These are phyloP conservation scores for Epizoanthus stellaris DNA, from an alignment of 92 coral and sea anemone species.

Conservation along the genomic window DNA sequence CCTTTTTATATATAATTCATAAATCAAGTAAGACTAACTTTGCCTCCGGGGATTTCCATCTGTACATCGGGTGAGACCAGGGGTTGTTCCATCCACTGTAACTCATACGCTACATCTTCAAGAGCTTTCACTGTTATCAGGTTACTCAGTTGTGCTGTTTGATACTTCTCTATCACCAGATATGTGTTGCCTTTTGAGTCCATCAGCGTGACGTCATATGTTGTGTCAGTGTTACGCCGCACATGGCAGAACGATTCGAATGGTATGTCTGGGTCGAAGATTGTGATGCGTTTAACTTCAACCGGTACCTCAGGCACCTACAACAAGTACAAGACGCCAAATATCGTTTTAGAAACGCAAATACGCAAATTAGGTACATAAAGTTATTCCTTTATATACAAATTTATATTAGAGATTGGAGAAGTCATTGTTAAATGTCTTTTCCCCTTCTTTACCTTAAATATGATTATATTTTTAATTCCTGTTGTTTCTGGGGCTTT, in stretches of 20 bases:
- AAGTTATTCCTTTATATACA: too few relatives aligned
- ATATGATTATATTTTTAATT: too few relatives aligned
- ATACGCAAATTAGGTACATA: too few relatives aligned
- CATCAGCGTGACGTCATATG: conserved; percentile 41
- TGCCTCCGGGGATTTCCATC: background rate
- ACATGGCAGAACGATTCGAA: conserved; percentile 29
- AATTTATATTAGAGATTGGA: too few relatives aligned
- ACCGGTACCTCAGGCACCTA: conserved; percentile 25
- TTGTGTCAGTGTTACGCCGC: background rate
- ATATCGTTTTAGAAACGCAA: background rate
- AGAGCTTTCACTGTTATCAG: background rate
- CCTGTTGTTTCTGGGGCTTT: too few relatives aligned
- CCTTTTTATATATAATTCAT: too few relatives aligned
- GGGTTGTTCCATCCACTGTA: conserved; percentile 41
- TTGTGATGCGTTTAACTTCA: conserved; percentile 20
- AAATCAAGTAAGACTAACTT: too few relatives aligned
- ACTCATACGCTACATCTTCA: conserved; percentile 36
- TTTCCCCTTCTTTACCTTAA: too few relatives aligned
- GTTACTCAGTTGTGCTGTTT: conserved; percentile 1
- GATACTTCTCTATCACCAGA: conserved; percentile 37
- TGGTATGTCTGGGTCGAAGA: background rate
- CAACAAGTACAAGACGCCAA: background rate
- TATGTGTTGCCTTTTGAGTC: conserved; percentile 26
- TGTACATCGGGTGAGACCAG: background rate
- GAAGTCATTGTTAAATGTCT: too few relatives aligned